Base-by-base conservation (phyloP, 2,888 invertebrate genomes). In the Drosophila glabriapex region DNA sequence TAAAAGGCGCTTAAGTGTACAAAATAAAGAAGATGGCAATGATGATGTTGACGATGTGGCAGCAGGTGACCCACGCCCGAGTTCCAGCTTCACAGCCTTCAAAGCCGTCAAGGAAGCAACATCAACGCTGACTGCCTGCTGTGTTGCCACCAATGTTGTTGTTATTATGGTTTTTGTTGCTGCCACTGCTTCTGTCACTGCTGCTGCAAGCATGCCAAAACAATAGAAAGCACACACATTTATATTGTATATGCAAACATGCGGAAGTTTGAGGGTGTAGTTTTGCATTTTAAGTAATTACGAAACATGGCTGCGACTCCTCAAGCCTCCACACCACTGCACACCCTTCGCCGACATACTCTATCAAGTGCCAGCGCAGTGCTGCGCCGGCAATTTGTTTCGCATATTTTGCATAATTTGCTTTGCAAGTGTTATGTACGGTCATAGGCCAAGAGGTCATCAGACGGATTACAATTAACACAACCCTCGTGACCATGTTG, bases 1-100 rank as follows among this genome's bases (percentile, higher is more conserved):
- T 80, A 72, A 85, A 87, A 88, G 88, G 74, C 81, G 80, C 83
- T 80, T 75, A 76, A 81, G 84, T 84, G 81, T 80, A 88, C 77
- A 85, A 85, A 84, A 89, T 80, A 75, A 82, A 82, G 73, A 71
- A 56, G 65, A 79, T 62, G 64, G 53, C 54, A 64, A 70, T 56
- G 60, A 46, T 50, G 61, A 72, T 64, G 76, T 41, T 52, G 52
- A 64, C 28, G 68, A 53, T 49, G 86, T 46, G 66, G 78, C 59
- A 70, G 78, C 69, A 78, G 85, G 82, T 82, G 87, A 86, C 80
- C 84, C 86, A 82, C 70, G 83, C 83, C 76, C 62, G 66, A 76
- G 22, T 4, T 39, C 3, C 41, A 43, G 53, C 46, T 14, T 16
- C n/a, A 37, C 31, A 65, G 73, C 65, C 64, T 73, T 64, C 39